Evolutionary conservation across 2,888 invertebrate genomes (phyloP), one percentile per base, ranked within the genome.

Genomic region (Clitarchus hookeri): DNA sequence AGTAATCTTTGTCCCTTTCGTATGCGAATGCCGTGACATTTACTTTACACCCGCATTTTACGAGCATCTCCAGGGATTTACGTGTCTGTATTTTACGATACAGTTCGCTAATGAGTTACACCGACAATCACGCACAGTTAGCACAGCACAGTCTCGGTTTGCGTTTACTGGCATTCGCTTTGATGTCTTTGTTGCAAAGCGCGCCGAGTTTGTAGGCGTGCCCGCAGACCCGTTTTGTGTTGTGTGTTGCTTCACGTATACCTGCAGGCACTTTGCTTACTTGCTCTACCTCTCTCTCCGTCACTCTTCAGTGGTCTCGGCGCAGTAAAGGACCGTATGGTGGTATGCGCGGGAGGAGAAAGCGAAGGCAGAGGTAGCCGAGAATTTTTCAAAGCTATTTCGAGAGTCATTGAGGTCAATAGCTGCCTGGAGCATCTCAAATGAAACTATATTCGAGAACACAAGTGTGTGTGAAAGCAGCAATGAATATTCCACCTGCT

Each of bases 321-420:
- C 8, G 48, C 48, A 16, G 48, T 16, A 48, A 48, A 48, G 48
- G 48, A 65, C 65, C 3, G 65, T 65, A 1, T 65, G 65, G 65
- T n/a, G 65, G 65, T 65, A 6, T 65, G 65, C 65, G n/a, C 65
- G 65, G n/a, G 48, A 8, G 65, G 16, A 65, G 65, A 65, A 19
- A 65, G 65, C 11, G 65, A 65, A 19, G n/a, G 16, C 13, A 23
- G 23, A 65, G 65, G n/a, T 19, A 65, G n/a, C 48, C 19, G 65
- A 65, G 65, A 65, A n/a, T 11, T n/a, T 65, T 65, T n/a, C 65
- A 65, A 19, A n/a, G 65, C 65, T 65, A 6, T 65, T 65, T 23
- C 16, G 65, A 65, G 65, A 65, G 65, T 65, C 23, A 65, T 65
- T 65, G 65, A 65, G n/a, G 65, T 65, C 65, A 65, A 65, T n/a